These are phyloP conservation scores for Takifugu flavidus DNA, from an alignment of 2,113 vertebrate genomes.

Conservation along the genomic window DNA sequence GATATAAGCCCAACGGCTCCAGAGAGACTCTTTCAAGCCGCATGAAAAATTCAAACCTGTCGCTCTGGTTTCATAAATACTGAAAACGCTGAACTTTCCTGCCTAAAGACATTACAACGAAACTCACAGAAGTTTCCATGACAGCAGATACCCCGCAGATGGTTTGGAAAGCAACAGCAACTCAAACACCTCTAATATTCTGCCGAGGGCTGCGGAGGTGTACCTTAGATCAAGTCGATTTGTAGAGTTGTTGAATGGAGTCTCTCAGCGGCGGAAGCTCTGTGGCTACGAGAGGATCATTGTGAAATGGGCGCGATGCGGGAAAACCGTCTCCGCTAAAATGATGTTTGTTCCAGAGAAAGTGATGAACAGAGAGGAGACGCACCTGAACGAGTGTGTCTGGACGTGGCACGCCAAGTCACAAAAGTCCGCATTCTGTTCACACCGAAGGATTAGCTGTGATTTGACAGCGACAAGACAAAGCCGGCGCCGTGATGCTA, in stretches of 20 bases:
- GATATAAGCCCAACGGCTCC: neutral
- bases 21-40: neutral
- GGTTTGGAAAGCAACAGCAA: neutral
- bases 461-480: conserved; percentile 51
- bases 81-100: neutral
- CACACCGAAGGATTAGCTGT: conserved; percentile 54
- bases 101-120: neutral
- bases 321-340: neutral
- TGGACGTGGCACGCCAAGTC: neutral
- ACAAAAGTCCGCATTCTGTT: conserved; percentile 13
- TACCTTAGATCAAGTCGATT: neutral
- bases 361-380: too few relatives aligned
- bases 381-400: neutral
- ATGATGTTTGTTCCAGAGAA: too few relatives aligned
- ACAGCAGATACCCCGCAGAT: neutral
- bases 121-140: conserved; percentile 1
- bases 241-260: conserved; percentile 1
- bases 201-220: neutral
- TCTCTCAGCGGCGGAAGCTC: neutral
- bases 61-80: neutral
- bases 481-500: conserved; percentile 33
- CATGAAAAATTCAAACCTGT: neutral
- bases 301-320: conserved; percentile 20
- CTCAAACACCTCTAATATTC: neutral
- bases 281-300: neutral